Conservation (phyloP, 92 coral and sea anemone species). For the Epizoanthus illoricatus region DNA sequence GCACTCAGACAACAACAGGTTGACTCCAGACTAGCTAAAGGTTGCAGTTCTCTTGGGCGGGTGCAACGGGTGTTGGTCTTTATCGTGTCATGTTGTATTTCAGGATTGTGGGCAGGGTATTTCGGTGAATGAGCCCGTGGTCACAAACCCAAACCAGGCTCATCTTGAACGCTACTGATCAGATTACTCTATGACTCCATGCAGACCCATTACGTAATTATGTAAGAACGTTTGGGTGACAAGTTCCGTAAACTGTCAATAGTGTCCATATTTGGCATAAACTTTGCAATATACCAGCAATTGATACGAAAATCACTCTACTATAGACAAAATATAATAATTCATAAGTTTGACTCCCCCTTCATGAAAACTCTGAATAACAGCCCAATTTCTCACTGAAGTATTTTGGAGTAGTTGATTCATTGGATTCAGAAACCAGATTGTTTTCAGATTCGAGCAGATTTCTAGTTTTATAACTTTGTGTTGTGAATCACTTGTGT, state of each 20-base stretch:
- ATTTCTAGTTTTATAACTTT: not conserved
- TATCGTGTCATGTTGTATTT: constrained; percentile 66
- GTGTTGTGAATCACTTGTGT: not conserved
- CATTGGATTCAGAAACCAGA: not conserved
- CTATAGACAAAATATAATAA: not conserved
- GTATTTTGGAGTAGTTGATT: not conserved
- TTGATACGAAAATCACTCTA: constrained; percentile 7
- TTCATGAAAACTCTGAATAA: not conserved
- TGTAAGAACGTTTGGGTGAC: constrained; percentile 67
- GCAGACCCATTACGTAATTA: constrained; percentile 69
- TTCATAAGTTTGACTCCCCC: too few relatives aligned
- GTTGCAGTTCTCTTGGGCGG: not conserved
- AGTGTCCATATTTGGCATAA: constrained; percentile 66
- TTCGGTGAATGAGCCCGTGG: constrained; percentile 42
- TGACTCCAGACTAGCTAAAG: not conserved
- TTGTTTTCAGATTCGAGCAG: not conserved
- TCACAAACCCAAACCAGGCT: constrained; percentile 36
- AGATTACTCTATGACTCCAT: constrained; percentile 74
- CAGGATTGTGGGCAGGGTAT: constrained; percentile 35
- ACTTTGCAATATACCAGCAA: constrained; percentile 25
- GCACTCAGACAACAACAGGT: not conserved
- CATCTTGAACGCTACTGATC: constrained; percentile 44
- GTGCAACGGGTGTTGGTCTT: constrained; percentile 9
- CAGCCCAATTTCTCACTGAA: not conserved
- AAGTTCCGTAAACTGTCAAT: constrained; percentile 51